Conservation (phyloP, 2,113 vertebrate species). For the Aphelocoma coerulescens region DNA sequence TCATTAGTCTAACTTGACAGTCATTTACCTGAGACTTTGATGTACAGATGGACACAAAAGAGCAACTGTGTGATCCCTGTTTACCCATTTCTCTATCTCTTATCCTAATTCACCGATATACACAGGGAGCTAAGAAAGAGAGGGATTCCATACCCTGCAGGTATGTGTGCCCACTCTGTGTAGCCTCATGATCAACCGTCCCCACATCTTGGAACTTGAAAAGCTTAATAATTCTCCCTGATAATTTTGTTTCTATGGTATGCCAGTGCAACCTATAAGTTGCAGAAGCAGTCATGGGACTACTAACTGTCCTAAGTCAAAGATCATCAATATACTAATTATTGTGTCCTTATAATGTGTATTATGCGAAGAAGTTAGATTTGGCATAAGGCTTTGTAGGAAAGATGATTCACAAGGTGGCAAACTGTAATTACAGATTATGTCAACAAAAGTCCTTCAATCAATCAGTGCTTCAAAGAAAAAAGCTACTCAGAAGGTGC, state of each 20-base stretch:
- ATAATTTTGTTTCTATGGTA: not conserved
- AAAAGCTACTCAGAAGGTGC: not conserved
- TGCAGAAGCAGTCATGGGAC: not conserved
- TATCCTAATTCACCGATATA: not conserved
- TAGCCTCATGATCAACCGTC: not conserved
- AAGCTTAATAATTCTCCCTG: not conserved
- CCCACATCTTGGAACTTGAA: not conserved
- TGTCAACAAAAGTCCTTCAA: not conserved
- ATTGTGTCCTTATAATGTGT: not conserved
- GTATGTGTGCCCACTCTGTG: not conserved
- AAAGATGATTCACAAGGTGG: not conserved
- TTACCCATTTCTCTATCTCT: not conserved
- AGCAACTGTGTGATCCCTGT: not conserved
- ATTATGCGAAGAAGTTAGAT: not conserved
- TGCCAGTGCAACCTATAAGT: not conserved
- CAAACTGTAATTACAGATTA: not conserved
- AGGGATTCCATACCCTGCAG: not conserved
- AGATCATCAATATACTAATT: not conserved
- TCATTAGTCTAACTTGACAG: not conserved
- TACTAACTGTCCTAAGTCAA: not conserved
- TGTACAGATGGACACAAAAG: not conserved
- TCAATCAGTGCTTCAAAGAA: not conserved
- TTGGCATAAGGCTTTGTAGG: not conserved
- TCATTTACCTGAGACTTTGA: not conserved
- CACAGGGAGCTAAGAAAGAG: not conserved